Conservation (phyloP, 2,113 vertebrate species). For the Oryzias melastigma region DNA sequence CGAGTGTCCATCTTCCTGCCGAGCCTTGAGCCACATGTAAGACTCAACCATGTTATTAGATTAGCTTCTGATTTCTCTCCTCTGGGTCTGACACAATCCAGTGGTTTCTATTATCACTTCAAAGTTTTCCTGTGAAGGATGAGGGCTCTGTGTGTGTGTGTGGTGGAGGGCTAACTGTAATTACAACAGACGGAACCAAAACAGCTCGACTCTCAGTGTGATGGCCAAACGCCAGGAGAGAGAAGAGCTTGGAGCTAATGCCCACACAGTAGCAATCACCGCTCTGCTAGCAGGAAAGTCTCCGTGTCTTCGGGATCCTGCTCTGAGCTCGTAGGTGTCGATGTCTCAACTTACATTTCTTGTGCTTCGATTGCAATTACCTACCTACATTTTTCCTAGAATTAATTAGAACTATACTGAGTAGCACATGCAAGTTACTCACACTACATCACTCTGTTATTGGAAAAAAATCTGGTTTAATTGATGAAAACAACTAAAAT, state of each 20-base stretch:
- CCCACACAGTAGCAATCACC: constrained; percentile 10
- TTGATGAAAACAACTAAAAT: too few relatives aligned
- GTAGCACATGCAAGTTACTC: background rate
- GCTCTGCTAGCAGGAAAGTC: background rate
- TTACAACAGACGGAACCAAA: constrained; percentile 47
- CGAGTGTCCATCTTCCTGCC: constrained; percentile 8
- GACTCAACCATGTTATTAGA: constrained; percentile 50
- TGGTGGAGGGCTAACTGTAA: constrained; percentile 24
- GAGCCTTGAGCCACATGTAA: constrained; percentile 21
- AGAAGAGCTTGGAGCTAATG: constrained; percentile 21
- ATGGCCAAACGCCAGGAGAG: constrained; percentile 36
- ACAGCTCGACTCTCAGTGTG: constrained; percentile 40
- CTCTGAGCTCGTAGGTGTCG: background rate
- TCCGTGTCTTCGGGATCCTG: background rate
- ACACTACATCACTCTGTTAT: background rate
- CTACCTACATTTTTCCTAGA: background rate
- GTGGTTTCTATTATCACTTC: constrained; percentile 44
- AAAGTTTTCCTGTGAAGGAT: constrained; percentile 34
- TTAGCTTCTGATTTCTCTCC: constrained; percentile 53
- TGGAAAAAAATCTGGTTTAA: too few relatives aligned
- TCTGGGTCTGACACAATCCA: constrained; percentile 33
- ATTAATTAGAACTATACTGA: too few relatives aligned
- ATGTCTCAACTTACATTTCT: background rate
- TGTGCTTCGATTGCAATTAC: background rate
- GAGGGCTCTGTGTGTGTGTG: constrained; percentile 10